Conservation (phyloP, 2,797 vertebrate species). For the Malurus splendens region DNA sequence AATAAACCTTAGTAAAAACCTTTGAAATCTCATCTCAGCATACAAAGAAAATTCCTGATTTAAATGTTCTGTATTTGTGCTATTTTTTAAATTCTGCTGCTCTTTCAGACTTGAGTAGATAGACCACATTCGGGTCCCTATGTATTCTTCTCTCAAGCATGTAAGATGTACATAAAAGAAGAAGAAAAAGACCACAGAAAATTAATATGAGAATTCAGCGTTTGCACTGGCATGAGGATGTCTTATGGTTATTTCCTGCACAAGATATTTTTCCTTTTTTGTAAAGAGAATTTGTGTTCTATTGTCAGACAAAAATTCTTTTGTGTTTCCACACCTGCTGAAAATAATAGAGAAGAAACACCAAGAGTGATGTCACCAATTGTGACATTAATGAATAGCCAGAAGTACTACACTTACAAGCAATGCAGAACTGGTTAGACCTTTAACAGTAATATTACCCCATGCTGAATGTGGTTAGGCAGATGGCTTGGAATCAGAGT, state of each 20-base stretch:
- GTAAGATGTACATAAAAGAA: background rate
- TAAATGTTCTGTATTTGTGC: background rate
- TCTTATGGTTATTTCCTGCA: background rate
- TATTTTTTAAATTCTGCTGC: background rate
- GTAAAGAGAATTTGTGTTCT: background rate
- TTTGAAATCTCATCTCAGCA: background rate
- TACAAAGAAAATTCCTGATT: background rate
- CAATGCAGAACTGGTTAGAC: background rate
- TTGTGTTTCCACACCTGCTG: background rate
- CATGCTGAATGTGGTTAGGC: background rate
- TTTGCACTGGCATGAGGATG: background rate
- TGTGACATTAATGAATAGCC: background rate
- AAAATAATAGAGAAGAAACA: background rate
- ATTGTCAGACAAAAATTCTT: background rate
- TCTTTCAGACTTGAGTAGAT: background rate
- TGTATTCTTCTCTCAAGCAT: background rate
- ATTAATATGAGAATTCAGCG: background rate
- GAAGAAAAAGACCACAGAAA: background rate
- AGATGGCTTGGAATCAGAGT: background rate
- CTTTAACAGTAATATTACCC: background rate
- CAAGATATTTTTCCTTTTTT: background rate
- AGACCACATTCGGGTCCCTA: background rate
- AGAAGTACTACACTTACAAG: background rate
- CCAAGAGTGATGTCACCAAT: background rate
- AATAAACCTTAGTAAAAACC: background rate